phyloP scores from a whole-genome alignment of 2,888 invertebrate species.

The Polyommatus icarus region DNA sequence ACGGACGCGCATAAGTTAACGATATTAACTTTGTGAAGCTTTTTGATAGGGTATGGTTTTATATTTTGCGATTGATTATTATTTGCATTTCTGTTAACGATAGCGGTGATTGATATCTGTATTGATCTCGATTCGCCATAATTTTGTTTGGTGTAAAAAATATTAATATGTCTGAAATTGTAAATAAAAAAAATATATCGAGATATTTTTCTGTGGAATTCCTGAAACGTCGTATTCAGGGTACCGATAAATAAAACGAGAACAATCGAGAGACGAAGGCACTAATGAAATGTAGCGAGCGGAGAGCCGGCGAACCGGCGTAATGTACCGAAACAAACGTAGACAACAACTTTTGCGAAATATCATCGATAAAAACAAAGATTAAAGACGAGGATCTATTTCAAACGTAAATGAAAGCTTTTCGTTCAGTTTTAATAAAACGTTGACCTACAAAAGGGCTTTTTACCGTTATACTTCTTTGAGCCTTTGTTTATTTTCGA shows the following conservation, averaged over 20 bases:
- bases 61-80: neutral
- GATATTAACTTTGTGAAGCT: constrained; percentile 1
- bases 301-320: constrained; percentile 51
- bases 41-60: neutral
- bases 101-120: neutral
- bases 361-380: constrained; percentile 53
- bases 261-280: constrained; percentile 56
- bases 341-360: constrained; percentile 55
- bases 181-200: neutral
- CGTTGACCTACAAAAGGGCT: constrained; percentile 41
- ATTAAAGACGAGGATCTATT: constrained; percentile 42
- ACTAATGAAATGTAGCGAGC: constrained; percentile 74
- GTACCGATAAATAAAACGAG: constrained; percentile 59
- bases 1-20: constrained; percentile 11
- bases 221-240: neutral
- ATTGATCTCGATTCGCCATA: neutral
- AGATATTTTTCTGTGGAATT: constrained; percentile 2
- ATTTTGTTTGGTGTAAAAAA: neutral
- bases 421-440: constrained; percentile 42
- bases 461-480: constrained; percentile 33
- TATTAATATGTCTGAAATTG: no score
- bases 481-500: constrained; percentile 7
- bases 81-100: neutral
- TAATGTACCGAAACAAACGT: constrained; percentile 72
- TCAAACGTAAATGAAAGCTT: constrained; percentile 39